phyloP scores from a whole-genome alignment of 2,888 invertebrate species.

The Orthonevra nobilis region DNA sequence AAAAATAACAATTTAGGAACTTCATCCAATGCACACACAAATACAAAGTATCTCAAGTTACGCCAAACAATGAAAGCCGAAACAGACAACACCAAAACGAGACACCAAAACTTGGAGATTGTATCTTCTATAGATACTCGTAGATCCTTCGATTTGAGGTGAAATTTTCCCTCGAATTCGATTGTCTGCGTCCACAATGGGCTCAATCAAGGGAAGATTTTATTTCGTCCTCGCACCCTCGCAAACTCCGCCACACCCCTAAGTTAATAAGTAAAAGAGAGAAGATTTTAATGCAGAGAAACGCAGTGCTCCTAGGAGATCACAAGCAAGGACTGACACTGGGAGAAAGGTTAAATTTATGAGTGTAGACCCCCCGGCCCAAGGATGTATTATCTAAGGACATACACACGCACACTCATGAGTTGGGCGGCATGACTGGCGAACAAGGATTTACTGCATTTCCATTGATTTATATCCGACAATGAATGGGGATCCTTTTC shows the following conservation, averaged over 20 bases:
- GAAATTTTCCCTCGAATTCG: constrained; percentile 62
- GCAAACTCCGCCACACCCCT: neutral
- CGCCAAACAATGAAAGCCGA: constrained; percentile 41
- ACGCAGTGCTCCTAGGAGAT: constrained; percentile 34
- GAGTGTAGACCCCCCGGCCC: constrained; percentile 44
- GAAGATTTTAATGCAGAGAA: constrained; percentile 13
- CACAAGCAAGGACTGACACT: neutral
- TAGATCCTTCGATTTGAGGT: constrained; percentile 60
- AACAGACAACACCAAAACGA: constrained; percentile 8
- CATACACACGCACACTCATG: constrained; percentile 14
- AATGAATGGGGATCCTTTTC: constrained; percentile 53
- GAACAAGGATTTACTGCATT: constrained; percentile 66
- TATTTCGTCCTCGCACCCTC: constrained; percentile 27
- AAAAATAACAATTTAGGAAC: constrained; percentile 51
- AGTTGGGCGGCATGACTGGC: neutral
- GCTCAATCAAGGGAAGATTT: constrained; percentile 67
- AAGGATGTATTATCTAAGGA: constrained; percentile 56
- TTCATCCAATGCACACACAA: constrained; percentile 33
- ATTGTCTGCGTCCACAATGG: constrained; percentile 68
- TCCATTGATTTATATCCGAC: constrained; percentile 70
- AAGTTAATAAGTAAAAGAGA: constrained; percentile 24
- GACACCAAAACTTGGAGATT: constrained; percentile 46
- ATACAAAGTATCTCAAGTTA: constrained; percentile 63
- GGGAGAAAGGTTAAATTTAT: constrained; percentile 66
- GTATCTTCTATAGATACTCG: too few species aligned